Percentiles rank a stretch among this genome's conserved stretches.
phyloP scores from a whole-genome alignment of 2,888 invertebrate species.

The Psylliodes chrysocephalus region DNA sequence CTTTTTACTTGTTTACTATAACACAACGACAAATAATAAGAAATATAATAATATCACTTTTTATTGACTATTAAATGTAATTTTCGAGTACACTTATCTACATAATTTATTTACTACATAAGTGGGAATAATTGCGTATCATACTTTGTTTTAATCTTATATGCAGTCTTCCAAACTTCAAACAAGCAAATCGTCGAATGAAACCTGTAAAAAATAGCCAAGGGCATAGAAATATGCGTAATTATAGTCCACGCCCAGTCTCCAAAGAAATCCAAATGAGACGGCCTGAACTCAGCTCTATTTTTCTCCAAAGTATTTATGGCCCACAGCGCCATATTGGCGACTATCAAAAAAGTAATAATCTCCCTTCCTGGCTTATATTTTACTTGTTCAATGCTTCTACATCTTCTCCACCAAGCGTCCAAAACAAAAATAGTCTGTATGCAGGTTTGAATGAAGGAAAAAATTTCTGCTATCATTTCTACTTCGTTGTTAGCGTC shows the following conservation, averaged over 20 bases:
- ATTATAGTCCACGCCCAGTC: constrained; percentile 93
- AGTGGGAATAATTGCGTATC: constrained; percentile 9
- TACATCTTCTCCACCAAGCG: constrained; percentile 79
- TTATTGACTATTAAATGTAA: too few species aligned
- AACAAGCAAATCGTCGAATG: constrained; percentile 93
- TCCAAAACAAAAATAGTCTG: constrained; percentile 84
- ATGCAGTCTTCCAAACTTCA: constrained; percentile 92
- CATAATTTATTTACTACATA: too few species aligned
- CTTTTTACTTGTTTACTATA: too few species aligned
- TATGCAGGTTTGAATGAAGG: constrained; percentile 80
- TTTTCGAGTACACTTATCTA: too few species aligned
- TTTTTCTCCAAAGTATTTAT: constrained; percentile 88
- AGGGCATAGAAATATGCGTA: constrained; percentile 87
- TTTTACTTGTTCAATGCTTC: constrained; percentile 74
- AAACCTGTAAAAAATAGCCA: constrained; percentile 90
- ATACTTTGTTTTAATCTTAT: constrained; percentile 72
- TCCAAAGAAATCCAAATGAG: constrained; percentile 84
- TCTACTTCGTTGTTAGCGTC: constrained; percentile 63
- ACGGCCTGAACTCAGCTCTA: constrained; percentile 83
- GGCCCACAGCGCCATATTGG: constrained; percentile 87
- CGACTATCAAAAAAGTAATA: constrained; percentile 83
- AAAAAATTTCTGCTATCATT: constrained; percentile 78
- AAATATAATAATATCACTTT: too few species aligned
- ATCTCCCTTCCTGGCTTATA: constrained; percentile 86
- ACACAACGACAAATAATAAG: too few species aligned